These are phyloP conservation scores for Proteles cristata DNA, from an alignment of 2,113 vertebrate genomes.

Conservation along the genomic window DNA sequence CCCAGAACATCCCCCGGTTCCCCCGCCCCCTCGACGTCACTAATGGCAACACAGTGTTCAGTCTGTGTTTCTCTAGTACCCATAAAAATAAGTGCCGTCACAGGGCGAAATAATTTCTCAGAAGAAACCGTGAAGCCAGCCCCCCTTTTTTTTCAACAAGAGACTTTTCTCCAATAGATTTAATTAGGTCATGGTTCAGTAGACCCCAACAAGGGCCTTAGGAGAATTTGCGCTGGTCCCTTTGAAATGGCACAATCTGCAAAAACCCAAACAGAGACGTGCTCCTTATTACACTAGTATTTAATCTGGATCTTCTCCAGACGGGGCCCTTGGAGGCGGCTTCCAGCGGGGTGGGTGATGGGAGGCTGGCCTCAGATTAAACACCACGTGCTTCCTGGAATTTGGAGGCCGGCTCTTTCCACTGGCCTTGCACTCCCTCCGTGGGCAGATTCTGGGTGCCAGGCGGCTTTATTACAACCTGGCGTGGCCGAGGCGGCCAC, in stretches of 20 bases:
- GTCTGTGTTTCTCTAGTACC: background rate
- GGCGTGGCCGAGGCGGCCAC: conserved; percentile 59
- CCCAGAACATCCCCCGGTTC: background rate
- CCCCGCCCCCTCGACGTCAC: background rate
- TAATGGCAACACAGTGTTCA: background rate
- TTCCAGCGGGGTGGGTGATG: conserved; percentile 51
- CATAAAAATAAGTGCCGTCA: background rate
- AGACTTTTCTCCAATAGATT: background rate
- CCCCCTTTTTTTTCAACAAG: background rate
- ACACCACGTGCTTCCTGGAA: conserved; percentile 76
- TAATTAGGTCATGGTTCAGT: conserved; percentile 41
- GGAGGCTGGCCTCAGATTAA: conserved; percentile 64
- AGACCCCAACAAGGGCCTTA: background rate
- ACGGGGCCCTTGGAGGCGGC: conserved; percentile 43
- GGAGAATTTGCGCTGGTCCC: conserved; percentile 39
- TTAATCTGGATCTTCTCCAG: conserved; percentile 75
- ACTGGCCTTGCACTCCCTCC: conserved; percentile 64
- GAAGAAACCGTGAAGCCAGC: background rate
- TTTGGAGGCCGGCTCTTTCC: conserved; percentile 74
- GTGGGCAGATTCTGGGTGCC: conserved; percentile 69
- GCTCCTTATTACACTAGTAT: conserved; percentile 65
- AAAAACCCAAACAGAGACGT: conserved; percentile 61
- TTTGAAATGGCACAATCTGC: conserved; percentile 61
- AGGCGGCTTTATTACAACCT: conserved; percentile 67
- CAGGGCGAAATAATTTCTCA: background rate